Evolutionary conservation across 2,113 vertebrate genomes (phyloP).

Genomic region (Podiceps cristatus): DNA sequence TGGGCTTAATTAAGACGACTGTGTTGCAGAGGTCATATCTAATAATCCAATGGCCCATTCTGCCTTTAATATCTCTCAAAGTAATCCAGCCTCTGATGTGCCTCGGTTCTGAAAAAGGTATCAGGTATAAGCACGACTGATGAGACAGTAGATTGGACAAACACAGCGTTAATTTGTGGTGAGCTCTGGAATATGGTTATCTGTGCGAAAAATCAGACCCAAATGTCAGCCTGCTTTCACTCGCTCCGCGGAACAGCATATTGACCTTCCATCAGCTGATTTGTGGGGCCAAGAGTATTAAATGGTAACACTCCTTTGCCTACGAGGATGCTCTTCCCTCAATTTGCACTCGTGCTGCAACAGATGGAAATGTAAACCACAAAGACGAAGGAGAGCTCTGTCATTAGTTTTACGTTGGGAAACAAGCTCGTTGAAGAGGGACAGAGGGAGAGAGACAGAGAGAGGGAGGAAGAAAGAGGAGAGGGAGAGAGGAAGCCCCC

Average conservation of each 20-base stretch:
- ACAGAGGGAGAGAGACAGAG: not conserved
- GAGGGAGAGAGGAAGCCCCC: not conserved
- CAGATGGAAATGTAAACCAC: not conserved
- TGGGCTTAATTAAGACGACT: not conserved
- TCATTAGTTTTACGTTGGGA: not conserved
- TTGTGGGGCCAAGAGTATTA: not conserved
- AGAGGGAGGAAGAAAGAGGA: not conserved
- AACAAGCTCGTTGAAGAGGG: not conserved
- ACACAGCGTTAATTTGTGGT: not conserved
- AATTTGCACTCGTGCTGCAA: not conserved
- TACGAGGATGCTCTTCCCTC: not conserved
- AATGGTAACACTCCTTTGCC: not conserved
- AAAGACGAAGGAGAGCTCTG: not conserved
- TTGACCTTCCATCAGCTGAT: not conserved
- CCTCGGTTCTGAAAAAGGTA: not conserved
- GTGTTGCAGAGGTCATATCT: not conserved
- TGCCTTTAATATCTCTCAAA: not conserved
- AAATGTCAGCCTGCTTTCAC: not conserved
- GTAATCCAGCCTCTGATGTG: not conserved
- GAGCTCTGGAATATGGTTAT: not conserved
- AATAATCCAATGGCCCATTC: not conserved
- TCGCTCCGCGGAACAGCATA: not conserved
- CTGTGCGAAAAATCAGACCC: not conserved
- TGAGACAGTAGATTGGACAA: not conserved
- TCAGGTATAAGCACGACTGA: fast-evolving